Base-by-base conservation (phyloP, 2,888 invertebrate genomes). In the Germaria angustata region DNA sequence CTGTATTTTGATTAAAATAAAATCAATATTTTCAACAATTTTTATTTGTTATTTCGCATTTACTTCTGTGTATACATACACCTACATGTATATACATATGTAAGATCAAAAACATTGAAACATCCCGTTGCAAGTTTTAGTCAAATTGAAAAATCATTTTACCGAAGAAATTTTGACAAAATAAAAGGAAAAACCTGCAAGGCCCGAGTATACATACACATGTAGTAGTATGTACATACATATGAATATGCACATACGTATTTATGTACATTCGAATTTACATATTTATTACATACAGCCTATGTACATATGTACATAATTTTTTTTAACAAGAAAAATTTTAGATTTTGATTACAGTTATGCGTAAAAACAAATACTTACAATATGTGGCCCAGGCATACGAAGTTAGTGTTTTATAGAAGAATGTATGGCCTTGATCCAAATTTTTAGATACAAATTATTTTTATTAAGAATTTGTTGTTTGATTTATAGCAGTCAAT, bases 381-480 rank as follows among this genome's bases (percentile, higher is more conserved):
- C 79, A 80, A 73, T 73, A 66, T 80, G 39, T 76, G 81, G 65
- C 72, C 81, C 81, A 84, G 84, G 84, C 84, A 84, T 84, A 84
- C 81, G 80, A 84, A 82, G 73, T 36, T 36, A 71, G 13, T 51
- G 28, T 53, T 75, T 72, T 69, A 65, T 65, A 75, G 28, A 68
- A 71, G 49, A 76, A 53, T 34, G 11, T 63, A 71, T 65, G 75
- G 63, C 75, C 79, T 79, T 82, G 82, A 71, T 79, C 79, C 66
- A 79, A 71, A 76, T 82, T 46, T 8, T 59, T 68, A 17, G 7
- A 63, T 61, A 15, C 15, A 28, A 32, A 66, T 11, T 39, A 32
- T 44, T 63, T 34, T 63, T 51, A 20, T 44, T 20, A 41, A 63
- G 20, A 28, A 28, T 28, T 5, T 28, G 39, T 41, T 72, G 41